A percentile compares a stretch with the other conserved stretches of the same genome.
phyloP scores from a whole-genome alignment of 2,113 vertebrate species.

The Noctilio leporinus region DNA sequence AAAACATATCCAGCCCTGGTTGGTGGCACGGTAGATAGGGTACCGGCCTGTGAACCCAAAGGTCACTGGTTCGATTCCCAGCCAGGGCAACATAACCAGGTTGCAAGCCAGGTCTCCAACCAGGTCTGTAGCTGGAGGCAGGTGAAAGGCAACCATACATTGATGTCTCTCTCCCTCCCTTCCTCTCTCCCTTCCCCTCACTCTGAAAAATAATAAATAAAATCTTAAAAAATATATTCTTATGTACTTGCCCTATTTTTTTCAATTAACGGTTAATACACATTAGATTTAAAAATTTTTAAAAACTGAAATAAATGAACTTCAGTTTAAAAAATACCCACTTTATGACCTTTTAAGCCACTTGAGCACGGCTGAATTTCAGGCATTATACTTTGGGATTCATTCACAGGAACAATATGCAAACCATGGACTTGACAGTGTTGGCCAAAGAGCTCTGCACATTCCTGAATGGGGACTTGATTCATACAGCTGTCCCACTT shows the following conservation, averaged over 20 bases:
- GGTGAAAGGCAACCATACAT: too few relatives aligned
- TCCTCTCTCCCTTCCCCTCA: too few relatives aligned
- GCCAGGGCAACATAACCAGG: too few relatives aligned
- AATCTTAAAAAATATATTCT: too few relatives aligned
- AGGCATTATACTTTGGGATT: not conserved
- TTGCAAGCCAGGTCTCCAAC: too few relatives aligned
- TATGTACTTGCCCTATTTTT: not conserved
- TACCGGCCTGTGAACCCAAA: too few relatives aligned
- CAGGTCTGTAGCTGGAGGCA: too few relatives aligned
- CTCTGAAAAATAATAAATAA: too few relatives aligned
- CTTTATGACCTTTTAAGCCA: not conserved
- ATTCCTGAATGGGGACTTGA: not conserved
- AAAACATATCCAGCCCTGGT: too few relatives aligned
- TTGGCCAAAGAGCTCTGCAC: not conserved
- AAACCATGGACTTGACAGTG: rapidly evolving
- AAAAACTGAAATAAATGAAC: not conserved
- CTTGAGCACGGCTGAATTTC: not conserved
- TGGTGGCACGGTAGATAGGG: too few relatives aligned
- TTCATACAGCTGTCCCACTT: not conserved
- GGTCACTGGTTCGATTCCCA: too few relatives aligned
- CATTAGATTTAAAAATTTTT: not conserved
- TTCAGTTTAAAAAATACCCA: not conserved
- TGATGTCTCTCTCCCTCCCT: too few relatives aligned
- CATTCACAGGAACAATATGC: not conserved
- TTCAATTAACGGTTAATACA: not conserved